Evolutionary conservation across 2,888 invertebrate genomes (phyloP), one percentile per base, ranked within the genome.

Genomic region (Epistrophella euchroma): DNA sequence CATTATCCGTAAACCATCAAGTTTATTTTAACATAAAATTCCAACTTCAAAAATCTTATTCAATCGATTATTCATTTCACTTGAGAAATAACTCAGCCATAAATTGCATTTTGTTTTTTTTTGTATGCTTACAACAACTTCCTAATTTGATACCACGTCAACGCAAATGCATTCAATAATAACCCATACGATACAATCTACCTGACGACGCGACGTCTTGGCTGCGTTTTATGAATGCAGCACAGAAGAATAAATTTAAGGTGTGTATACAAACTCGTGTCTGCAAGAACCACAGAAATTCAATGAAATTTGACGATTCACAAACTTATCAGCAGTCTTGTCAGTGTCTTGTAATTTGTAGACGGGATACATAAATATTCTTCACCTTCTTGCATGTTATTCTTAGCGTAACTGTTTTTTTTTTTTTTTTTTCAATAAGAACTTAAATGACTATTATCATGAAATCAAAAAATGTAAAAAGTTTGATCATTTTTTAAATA

Each of bases 341-440:
- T 79, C 80, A 79, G 79, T 64, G 35, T 50, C 58, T 60, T 66
- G 79, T 84, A 79, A 80, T 78, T 79, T 75, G 84, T 84, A 75
- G 45, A 75, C 71, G 70, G 68, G 71, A 66, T 79, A 52, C 71
- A 80, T 84, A 79, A 79, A 84, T 84, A 52, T 71, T 71, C 71
- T 43, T 52, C 37, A 25, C 35, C 64, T 71, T 62, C n/a, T 55
- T 55, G 37, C 28, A 47, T 43, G 25, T 50, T 58, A 13, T 45
- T 64, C 40, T 64, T 35, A 58, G 37, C 43, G 40, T 37, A 73
- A 73, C 68, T 75, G 43, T 35, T 58, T 58, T 71, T 37, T 19
- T 28, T 28, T 37, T n/a, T 7, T 10, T n/a, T 43, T 13, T 9
- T 15, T 25, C 3, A 3, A 22, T 3, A 40, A 28, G 55, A n/a